phyloP scores from a whole-genome alignment of 2,797 vertebrate genomes.

The Threskiornis aethiopicus region DNA sequence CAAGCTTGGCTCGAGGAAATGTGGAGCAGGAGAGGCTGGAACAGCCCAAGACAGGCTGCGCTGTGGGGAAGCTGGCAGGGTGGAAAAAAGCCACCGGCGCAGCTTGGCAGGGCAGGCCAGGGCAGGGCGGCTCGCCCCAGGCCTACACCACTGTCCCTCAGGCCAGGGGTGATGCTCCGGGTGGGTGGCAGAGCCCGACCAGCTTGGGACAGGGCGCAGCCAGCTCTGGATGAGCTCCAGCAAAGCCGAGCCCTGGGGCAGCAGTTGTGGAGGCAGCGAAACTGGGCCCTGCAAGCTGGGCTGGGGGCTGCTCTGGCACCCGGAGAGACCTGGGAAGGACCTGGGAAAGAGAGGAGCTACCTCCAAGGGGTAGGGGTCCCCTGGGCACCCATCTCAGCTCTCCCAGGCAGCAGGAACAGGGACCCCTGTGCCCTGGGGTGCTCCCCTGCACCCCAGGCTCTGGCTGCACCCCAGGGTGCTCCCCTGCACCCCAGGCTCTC shows the following conservation, averaged over 20 bases:
- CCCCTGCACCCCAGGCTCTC: neutral
- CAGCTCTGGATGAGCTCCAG: neutral
- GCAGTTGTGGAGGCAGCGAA: neutral
- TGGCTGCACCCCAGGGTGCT: neutral
- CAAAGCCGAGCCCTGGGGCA: neutral
- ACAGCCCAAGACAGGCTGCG: neutral
- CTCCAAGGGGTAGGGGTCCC: neutral
- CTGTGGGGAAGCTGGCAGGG: neutral
- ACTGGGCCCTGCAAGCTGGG: neutral
- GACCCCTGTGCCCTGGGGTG: neutral
- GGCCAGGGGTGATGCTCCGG: neutral
- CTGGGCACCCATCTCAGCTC: neutral
- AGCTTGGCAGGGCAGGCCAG: neutral
- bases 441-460: neutral
- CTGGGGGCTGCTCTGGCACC: neutral
- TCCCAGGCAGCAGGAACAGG: neutral
- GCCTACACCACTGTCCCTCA: rapidly evolving
- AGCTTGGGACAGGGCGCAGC: neutral
- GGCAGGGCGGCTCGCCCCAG: neutral
- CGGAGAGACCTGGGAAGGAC: neutral
- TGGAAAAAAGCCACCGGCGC: neutral
- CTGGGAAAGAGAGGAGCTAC: neutral
- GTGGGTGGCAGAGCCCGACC: neutral
- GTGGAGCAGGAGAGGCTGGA: neutral
- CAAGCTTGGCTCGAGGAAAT: rapidly evolving